These are phyloP conservation scores for Prietella phreatophila DNA, from an alignment of 2,113 vertebrate species.

Conservation along the genomic window DNA sequence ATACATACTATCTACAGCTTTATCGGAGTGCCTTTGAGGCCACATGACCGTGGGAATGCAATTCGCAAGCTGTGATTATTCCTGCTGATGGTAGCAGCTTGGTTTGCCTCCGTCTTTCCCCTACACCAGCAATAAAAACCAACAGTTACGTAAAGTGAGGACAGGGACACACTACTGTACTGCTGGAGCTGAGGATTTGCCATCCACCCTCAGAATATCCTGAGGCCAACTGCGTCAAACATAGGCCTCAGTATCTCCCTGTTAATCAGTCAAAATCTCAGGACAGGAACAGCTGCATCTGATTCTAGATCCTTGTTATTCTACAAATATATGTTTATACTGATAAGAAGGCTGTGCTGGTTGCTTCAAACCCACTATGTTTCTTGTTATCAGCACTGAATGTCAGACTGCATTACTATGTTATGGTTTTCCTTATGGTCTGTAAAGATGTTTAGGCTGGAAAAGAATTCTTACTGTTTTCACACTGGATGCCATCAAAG, in stretches of 20 bases:
- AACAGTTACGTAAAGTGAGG: not conserved
- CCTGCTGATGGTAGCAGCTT: slow-evolving; percentile 39
- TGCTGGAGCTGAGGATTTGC: slow-evolving; percentile 14
- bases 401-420: not conserved
- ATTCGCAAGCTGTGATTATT: slow-evolving; percentile 22
- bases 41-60: slow-evolving; percentile 11
- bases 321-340: slow-evolving; percentile 7
- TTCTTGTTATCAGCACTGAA: slow-evolving; percentile 17
- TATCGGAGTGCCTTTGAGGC: not conserved
- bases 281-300: slow-evolving; percentile 33
- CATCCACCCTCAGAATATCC: slow-evolving; percentile 28
- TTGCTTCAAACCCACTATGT: slow-evolving; percentile 6
- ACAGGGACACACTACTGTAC: not conserved
- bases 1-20: not conserved
- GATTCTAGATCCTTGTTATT: slow-evolving; percentile 8
- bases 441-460: not conserved
- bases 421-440: slow-evolving; percentile 15
- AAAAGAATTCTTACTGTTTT: slow-evolving; percentile 78
- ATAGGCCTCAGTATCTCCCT: slow-evolving; percentile 12
- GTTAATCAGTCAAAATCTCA: slow-evolving; percentile 33
- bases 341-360: slow-evolving; percentile 33
- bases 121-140: slow-evolving; percentile 5
- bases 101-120: slow-evolving; percentile 10
- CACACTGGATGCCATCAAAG: slow-evolving; percentile 84
- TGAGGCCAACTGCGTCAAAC: slow-evolving; percentile 19